Evolutionary conservation across 2,797 vertebrate genomes (phyloP).

Genomic region (Clarias pachynema): DNA sequence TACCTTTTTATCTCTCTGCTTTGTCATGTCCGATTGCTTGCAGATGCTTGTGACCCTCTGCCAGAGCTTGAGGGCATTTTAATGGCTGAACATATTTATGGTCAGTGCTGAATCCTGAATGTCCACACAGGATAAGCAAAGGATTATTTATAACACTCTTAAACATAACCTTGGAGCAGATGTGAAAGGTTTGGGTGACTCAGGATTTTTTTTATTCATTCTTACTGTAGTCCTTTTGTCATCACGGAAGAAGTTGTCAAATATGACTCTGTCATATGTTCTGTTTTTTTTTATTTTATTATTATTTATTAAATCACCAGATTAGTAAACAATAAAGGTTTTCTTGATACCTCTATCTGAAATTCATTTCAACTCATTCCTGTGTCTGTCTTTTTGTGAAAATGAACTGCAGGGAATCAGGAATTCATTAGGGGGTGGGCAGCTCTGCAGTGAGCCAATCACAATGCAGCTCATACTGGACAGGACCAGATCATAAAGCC

Average conservation of each 20-base stretch:
- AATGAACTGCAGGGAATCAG: slow-evolving; percentile 17
- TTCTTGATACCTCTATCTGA: not conserved
- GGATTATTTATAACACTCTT: slow-evolving; percentile 1
- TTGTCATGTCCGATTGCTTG: not conserved
- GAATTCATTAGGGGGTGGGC: slow-evolving; percentile 40
- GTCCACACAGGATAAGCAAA: slow-evolving; percentile 21
- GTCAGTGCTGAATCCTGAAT: not conserved
- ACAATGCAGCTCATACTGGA: slow-evolving; percentile 28
- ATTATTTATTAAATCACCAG: not conserved
- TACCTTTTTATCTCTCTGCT: slow-evolving; percentile 7
- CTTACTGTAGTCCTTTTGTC: no score
- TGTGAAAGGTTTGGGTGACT: not conserved
- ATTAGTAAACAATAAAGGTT: not conserved
- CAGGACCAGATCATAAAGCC: slow-evolving; percentile 31
- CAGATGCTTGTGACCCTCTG: not conserved
- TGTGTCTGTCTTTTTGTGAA: slow-evolving; percentile 3
- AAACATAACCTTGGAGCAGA: not conserved
- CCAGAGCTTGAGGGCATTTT: not conserved
- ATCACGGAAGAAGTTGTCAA: not conserved
- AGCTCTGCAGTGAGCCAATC: slow-evolving; percentile 51
- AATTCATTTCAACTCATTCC: not conserved
- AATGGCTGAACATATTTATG: not conserved
- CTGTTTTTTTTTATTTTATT: not conserved
- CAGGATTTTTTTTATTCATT: slow-evolving; percentile 7
- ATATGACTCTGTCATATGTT: not conserved